Percentiles rank a stretch among this genome's conserved stretches.
Conservation (phyloP, 2,797 vertebrate genomes). For the Anas bahamensis region DNA sequence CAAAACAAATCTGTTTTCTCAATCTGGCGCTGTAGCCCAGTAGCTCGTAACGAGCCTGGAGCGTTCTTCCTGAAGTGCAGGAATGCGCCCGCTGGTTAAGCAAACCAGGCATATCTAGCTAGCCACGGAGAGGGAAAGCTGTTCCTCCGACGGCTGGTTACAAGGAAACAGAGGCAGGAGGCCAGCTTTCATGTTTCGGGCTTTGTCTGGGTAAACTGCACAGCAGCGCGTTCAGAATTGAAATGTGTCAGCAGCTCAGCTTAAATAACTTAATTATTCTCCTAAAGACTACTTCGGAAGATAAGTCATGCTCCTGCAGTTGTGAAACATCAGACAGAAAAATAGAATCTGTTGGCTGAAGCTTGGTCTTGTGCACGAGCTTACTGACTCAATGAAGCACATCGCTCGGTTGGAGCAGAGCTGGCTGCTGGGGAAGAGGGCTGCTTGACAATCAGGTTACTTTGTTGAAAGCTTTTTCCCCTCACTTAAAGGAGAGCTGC, state of each 20-base stretch:
- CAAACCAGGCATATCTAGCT: constrained; percentile 48
- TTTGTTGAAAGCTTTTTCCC: background rate
- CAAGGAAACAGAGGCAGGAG: constrained; percentile 35
- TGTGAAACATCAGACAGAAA: background rate
- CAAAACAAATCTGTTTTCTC: constrained; percentile 64
- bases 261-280: constrained; percentile 46
- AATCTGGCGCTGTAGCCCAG: background rate
- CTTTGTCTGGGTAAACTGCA: constrained; percentile 33
- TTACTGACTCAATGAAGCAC: background rate
- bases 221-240: background rate
- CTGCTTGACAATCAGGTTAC: background rate
- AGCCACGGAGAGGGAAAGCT: constrained; percentile 18
- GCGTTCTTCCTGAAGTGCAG: constrained; percentile 53
- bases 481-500: background rate
- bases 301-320: constrained; percentile 10
- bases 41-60: background rate
- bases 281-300: background rate
- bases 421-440: background rate
- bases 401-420: background rate
- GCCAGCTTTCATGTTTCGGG: constrained; percentile 22
- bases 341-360: background rate
- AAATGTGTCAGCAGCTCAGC: constrained; percentile 28
- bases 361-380: background rate
- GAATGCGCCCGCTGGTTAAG: constrained; percentile 29
- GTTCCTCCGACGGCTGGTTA: background rate